These are phyloP conservation scores for Drosophila bocqueti DNA, from an alignment of 1,140 invertebrate species.

Conservation along the genomic window DNA sequence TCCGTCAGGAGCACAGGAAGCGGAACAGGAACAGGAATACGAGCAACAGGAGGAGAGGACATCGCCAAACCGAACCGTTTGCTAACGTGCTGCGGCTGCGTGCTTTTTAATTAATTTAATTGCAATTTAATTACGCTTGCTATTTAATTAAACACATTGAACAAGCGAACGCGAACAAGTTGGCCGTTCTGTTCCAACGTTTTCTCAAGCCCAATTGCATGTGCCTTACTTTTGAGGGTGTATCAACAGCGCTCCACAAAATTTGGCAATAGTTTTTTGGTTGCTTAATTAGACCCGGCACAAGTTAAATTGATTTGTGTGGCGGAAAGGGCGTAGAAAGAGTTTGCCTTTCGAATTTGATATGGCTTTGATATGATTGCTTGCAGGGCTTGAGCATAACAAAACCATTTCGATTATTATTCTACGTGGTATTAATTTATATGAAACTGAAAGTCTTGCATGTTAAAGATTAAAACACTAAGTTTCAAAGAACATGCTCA, in stretches of 20 bases:
- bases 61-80: slow-evolving; percentile 45
- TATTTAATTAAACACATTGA: slow-evolving; percentile 84
- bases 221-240: slow-evolving; percentile 2
- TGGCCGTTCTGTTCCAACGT: slow-evolving; percentile 33
- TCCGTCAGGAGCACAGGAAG: slow-evolving; percentile 17
- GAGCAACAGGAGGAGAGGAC: slow-evolving; percentile 20
- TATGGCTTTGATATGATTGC: too few relatives aligned
- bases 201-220: slow-evolving; percentile 49
- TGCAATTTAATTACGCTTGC: slow-evolving; percentile 85
- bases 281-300: slow-evolving; percentile 66
- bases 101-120: slow-evolving; percentile 85
- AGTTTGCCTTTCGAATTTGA: neutral
- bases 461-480: too few relatives aligned
- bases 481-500: too few relatives aligned
- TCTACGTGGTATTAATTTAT: neutral
- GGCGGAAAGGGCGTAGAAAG: neutral
- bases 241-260: slow-evolving; percentile 9
- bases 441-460: neutral
- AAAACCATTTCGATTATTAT: neutral
- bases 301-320: slow-evolving; percentile 76
- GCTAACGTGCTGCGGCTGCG: slow-evolving; percentile 59
- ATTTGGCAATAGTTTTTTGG: slow-evolving; percentile 63
- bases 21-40: slow-evolving; percentile 25
- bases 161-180: slow-evolving; percentile 53
- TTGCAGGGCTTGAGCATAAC: neutral